Evolutionary conservation across 2,113 vertebrate genomes (phyloP).

Genomic region (Lucifuga dentata): DNA sequence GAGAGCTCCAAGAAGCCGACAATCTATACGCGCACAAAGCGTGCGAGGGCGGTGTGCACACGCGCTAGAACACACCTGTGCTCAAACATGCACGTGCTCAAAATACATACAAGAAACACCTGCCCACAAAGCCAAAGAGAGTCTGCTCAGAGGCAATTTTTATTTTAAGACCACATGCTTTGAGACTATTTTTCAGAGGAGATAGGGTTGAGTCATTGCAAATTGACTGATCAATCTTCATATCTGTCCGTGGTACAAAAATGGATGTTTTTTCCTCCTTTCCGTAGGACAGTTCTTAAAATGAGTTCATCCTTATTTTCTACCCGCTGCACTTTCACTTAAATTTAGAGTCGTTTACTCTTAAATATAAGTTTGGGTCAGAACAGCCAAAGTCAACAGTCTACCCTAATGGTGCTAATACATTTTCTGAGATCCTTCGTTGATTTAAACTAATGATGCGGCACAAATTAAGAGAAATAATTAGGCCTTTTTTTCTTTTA

Average conservation of each 20-base stretch:
- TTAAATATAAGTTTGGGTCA: slow-evolving; percentile 32
- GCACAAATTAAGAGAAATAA: slow-evolving; percentile 64
- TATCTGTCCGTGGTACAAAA: slow-evolving; percentile 60
- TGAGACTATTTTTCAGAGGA: slow-evolving; percentile 52
- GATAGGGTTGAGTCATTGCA: slow-evolving; percentile 63
- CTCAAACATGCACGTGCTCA: background rate
- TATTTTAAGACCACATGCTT: slow-evolving; percentile 64
- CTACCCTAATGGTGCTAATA: slow-evolving; percentile 22
- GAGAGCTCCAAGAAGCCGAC: slow-evolving; percentile 47
- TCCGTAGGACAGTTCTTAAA: slow-evolving; percentile 34
- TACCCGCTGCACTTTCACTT: slow-evolving; percentile 20
- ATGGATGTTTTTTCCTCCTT: slow-evolving; percentile 42
- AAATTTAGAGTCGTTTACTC: slow-evolving; percentile 18
- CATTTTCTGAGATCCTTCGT: slow-evolving; percentile 5
- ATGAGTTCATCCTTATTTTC: slow-evolving; percentile 36
- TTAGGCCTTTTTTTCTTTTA: slow-evolving; percentile 24
- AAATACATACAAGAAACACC: slow-evolving; percentile 35
- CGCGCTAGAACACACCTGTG: slow-evolving; percentile 21
- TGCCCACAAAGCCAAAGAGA: slow-evolving; percentile 28
- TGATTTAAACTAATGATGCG: slow-evolving; percentile 62
- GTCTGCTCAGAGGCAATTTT: slow-evolving; percentile 39
- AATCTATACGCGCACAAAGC: slow-evolving; percentile 13
- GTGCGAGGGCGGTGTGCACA: background rate
- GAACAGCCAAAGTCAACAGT: slow-evolving; percentile 45
- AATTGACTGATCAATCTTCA: slow-evolving; percentile 78